These are phyloP conservation scores for Pteria penguin DNA, from an alignment of 2,888 invertebrate species.

Conservation along the genomic window DNA sequence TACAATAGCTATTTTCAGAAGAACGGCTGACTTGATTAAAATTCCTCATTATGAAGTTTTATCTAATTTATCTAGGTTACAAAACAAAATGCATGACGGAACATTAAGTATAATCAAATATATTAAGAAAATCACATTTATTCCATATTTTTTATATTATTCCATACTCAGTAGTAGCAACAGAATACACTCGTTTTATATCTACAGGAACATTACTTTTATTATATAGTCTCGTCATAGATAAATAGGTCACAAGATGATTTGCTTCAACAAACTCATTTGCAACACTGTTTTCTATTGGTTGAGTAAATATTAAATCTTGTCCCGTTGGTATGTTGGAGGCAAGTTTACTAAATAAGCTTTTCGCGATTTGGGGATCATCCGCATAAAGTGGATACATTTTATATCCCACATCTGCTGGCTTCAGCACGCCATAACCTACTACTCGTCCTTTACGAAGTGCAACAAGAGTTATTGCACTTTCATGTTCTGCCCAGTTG, in stretches of 20 bases:
- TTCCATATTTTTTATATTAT: conserved; percentile 47
- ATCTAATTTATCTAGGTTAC: too few relatives aligned
- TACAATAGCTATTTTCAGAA: too few relatives aligned
- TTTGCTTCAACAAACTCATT: conserved; percentile 57
- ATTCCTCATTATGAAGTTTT: too few relatives aligned
- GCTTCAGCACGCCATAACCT: conserved; percentile 59
- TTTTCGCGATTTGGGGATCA: conserved; percentile 51
- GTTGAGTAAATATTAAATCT: conserved; percentile 58
- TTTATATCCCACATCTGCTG: conserved; percentile 55
- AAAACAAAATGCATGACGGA: too few relatives aligned
- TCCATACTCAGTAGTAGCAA: conserved; percentile 59
- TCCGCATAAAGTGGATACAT: conserved; percentile 64
- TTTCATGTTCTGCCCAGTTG: conserved; percentile 53
- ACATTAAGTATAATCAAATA: too few relatives aligned
- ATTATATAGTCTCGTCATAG: conserved; percentile 64
- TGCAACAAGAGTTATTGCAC: conserved; percentile 55
- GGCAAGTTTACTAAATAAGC: conserved; percentile 56
- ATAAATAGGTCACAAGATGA: conserved; percentile 55
- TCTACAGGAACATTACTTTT: conserved; percentile 60
- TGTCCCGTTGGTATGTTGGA: conserved; percentile 54
- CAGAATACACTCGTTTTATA: conserved; percentile 54
- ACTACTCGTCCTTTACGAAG: conserved; percentile 53
- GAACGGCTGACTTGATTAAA: too few relatives aligned
- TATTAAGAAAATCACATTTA: too few relatives aligned
- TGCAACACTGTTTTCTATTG: conserved; percentile 57